These are phyloP conservation scores for Isurus oxyrinchus DNA, from an alignment of 2,113 vertebrate species.

Conservation along the genomic window DNA sequence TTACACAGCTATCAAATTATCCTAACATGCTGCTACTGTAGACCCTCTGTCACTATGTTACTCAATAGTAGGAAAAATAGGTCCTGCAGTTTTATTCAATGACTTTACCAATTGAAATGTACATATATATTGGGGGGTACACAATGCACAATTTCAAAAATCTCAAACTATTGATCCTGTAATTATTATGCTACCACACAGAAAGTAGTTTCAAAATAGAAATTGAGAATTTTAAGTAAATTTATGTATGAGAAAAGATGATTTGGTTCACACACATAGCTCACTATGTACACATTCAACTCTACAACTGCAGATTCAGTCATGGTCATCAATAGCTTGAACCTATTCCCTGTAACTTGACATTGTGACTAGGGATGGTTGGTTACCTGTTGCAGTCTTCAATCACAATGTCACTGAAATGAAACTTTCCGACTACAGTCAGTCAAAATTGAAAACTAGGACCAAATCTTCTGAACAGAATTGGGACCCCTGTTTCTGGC, in stretches of 20 bases:
- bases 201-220: not conserved
- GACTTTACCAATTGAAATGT: not conserved
- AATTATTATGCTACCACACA: not conserved
- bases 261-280: not conserved
- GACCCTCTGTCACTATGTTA: not conserved
- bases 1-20: not conserved
- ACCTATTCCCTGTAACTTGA: not conserved
- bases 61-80: not conserved
- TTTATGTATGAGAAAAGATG: not conserved
- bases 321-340: not conserved
- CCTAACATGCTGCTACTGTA: not conserved
- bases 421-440: not conserved
- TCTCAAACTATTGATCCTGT: not conserved
- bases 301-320: not conserved
- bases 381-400: not conserved
- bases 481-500: too few species aligned
- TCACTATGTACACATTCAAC: not conserved
- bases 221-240: not conserved
- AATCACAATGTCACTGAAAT: not conserved
- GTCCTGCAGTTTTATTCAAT: not conserved
- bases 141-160: not conserved
- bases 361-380: not conserved
- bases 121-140: too few species aligned
- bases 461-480: too few species aligned
- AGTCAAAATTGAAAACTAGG: not conserved